Percentiles rank a stretch among this genome's conserved stretches.
phyloP scores from a whole-genome alignment of 2,888 invertebrate species.

The Plemyria rubiginata region DNA sequence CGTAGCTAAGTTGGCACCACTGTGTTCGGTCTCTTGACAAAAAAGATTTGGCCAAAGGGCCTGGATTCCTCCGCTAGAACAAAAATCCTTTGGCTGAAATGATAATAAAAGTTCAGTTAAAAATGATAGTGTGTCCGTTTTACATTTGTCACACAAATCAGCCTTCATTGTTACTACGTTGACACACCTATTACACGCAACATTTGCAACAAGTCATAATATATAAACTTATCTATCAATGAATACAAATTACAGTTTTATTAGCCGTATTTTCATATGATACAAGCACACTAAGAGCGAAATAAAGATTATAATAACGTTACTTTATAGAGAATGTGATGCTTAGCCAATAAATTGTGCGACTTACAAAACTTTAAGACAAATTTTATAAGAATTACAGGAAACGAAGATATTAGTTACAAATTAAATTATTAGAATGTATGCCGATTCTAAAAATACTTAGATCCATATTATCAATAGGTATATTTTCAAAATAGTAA shows the following conservation, averaged over 20 bases:
- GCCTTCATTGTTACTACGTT: conserved; percentile 31
- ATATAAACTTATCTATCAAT: neutral
- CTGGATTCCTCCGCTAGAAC: no score
- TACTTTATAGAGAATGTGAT: conserved; percentile 18
- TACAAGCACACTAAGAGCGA: conserved; percentile 16
- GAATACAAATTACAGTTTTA: conserved; percentile 3
- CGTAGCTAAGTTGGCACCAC: no score
- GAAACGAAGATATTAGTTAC: conserved; percentile 16
- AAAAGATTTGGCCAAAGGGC: no score
- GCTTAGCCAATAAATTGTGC: conserved; percentile 39
- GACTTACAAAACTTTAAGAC: conserved; percentile 16
- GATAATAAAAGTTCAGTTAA: neutral
- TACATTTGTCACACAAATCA: conserved; percentile 20
- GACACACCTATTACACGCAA: conserved; percentile 15
- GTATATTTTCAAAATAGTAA: conserved; percentile 42
- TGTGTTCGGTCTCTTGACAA: no score
- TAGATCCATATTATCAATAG: conserved; percentile 28
- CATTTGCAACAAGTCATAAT: neutral
- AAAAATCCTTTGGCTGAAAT: neutral
- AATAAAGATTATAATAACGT: conserved; percentile 18
- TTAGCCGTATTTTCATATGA: conserved; percentile 7
- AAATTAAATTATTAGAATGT: conserved; percentile 24
- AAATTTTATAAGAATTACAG: conserved; percentile 4
- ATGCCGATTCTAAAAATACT: conserved; percentile 36
- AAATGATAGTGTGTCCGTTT: neutral